Evolutionary conservation across 2,797 vertebrate genomes (phyloP).

Genomic region (Perodicticus potto): DNA sequence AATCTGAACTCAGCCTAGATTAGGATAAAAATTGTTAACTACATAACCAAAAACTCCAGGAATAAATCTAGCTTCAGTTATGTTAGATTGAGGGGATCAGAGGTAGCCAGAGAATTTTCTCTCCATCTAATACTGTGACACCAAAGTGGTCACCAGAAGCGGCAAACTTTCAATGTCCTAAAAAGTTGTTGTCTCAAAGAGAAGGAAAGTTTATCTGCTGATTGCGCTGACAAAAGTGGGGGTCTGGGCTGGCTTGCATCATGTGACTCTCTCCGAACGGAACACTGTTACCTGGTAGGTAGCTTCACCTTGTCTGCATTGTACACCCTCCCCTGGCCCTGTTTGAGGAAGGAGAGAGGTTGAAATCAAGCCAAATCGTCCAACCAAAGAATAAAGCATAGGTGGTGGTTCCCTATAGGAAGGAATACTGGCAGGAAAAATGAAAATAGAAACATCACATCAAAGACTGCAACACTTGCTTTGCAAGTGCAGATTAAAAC

Average conservation of each 20-base stretch:
- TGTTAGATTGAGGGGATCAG: neutral
- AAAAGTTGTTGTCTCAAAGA: neutral
- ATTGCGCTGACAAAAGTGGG: neutral
- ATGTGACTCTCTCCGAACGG: neutral
- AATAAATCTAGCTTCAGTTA: slow-evolving; percentile 4
- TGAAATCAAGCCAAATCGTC: neutral
- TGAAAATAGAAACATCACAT: neutral
- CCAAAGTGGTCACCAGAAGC: neutral
- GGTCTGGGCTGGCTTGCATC: neutral
- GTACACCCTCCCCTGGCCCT: neutral
- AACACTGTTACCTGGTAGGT: neutral
- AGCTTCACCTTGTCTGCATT: neutral
- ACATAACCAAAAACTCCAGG: neutral
- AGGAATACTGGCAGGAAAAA: neutral
- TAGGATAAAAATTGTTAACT: neutral
- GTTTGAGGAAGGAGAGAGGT: neutral
- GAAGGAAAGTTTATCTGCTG: neutral
- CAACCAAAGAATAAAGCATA: neutral
- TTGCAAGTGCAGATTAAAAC: neutral
- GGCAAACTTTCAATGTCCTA: neutral
- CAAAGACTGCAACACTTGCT: neutral
- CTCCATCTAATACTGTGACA: neutral
- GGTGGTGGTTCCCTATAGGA: neutral
- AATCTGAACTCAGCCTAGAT: neutral
- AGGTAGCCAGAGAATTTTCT: neutral